phyloP scores from a whole-genome alignment of 2,113 vertebrate genomes.

The Setophaga petechia region DNA sequence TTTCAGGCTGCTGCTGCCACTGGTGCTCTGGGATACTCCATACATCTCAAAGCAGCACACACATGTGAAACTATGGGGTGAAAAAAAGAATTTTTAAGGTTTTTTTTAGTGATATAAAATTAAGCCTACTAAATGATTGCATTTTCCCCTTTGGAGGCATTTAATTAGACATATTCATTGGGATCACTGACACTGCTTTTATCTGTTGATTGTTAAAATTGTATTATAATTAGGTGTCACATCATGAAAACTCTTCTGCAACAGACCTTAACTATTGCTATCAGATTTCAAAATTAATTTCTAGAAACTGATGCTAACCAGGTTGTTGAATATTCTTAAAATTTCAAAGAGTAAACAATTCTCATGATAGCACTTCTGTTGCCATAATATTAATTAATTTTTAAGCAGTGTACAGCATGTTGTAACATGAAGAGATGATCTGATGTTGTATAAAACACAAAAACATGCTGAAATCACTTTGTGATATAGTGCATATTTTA shows the following conservation, averaged over 20 bases:
- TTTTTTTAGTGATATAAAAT: slow-evolving; percentile 22
- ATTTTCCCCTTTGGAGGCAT: slow-evolving; percentile 5
- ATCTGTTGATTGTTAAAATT: slow-evolving; percentile 40
- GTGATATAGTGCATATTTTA: neutral
- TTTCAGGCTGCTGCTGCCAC: neutral
- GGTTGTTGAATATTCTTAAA: slow-evolving; percentile 22
- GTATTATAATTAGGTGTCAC: slow-evolving; percentile 56
- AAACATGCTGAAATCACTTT: neutral
- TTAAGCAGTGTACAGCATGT: neutral
- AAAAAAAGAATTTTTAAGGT: rapidly evolving
- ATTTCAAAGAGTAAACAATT: slow-evolving; percentile 48
- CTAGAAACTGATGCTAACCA: slow-evolving; percentile 35
- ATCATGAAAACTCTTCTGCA: slow-evolving; percentile 47
- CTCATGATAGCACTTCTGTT: slow-evolving; percentile 27
- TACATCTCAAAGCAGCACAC: neutral
- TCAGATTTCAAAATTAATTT: slow-evolving; percentile 61
- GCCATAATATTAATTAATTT: slow-evolving; percentile 14
- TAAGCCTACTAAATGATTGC: neutral
- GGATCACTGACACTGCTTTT: slow-evolving; percentile 44
- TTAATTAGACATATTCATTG: slow-evolving; percentile 40
- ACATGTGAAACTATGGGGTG: neutral
- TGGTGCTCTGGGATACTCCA: neutral
- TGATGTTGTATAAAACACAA: neutral
- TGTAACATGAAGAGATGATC: neutral
- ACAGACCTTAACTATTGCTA: slow-evolving; percentile 32